Evolutionary conservation across 2,888 invertebrate genomes (phyloP).

Genomic region (Ramazzottius varieornatus): DNA sequence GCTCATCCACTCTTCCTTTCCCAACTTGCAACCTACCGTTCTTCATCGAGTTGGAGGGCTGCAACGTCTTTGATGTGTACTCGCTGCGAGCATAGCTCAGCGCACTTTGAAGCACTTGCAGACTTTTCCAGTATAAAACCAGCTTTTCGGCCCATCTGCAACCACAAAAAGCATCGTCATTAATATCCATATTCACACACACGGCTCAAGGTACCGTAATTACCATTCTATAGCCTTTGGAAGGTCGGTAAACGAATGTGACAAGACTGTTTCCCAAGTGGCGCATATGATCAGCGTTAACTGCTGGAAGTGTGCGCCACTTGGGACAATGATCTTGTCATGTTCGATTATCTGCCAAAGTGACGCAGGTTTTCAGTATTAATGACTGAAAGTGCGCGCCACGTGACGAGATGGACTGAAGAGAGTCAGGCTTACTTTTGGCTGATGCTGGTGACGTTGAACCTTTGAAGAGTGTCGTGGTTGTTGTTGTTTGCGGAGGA

Average conservation of each 20-base stretch:
- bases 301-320: no score
- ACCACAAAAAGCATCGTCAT: no score
- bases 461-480: slow-evolving; percentile 4
- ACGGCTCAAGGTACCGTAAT: no score
- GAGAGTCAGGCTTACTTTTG: slow-evolving; percentile 4
- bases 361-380: no score
- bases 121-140: slow-evolving; percentile 20
- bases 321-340: no score
- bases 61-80: slow-evolving; percentile 17
- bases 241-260: background rate
- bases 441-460: slow-evolving; percentile 7
- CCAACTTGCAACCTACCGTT: slow-evolving; percentile 13
- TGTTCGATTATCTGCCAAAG: no score
- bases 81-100: slow-evolving; percentile 17
- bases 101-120: slow-evolving; percentile 20
- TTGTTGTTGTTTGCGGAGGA: background rate
- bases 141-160: slow-evolving; percentile 19
- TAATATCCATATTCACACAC: no score
- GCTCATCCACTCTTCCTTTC: background rate
- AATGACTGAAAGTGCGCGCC: no score
- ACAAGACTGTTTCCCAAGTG: no score
- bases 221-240: no score
- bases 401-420: no score
- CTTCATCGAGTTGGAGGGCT: slow-evolving; percentile 18
- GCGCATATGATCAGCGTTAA: no score